Base-by-base conservation (phyloP, 2,113 vertebrate species). In the Toxotes chatareus region DNA sequence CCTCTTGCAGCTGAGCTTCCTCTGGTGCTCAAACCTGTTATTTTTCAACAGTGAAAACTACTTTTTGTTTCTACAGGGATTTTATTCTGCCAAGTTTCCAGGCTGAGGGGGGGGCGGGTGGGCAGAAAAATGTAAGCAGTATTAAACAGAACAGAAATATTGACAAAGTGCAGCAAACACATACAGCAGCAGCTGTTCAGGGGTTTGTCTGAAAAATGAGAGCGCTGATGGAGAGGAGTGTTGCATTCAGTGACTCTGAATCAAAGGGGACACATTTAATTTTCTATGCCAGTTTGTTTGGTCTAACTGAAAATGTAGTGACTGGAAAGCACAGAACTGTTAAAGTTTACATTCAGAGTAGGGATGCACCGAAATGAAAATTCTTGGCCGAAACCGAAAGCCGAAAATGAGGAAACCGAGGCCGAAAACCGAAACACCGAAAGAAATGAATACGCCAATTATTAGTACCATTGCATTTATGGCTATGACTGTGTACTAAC, bases 81-180 rank as follows among this genome's bases (percentile, higher is more conserved):
- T 62, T 40, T 31, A 16, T 38, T 40, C 56, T 67, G 65, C 21
- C 21, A 4, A 47, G 59, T 56, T 73, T 56, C 59, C 71, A 74
- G 11, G 71, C 67, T 16, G 17, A 31, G 38, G 40, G 6, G 17
- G 12, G 21, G 61, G 23, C n/a, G n/a, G 83, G 61, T 70, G 80
- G 78, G 53, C 59, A 79, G 61, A 67, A 78, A 64, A 75, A 84
- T 32, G 51, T 80, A 76, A 80, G 40, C 59, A 73, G 75, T 76
- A 44, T 89, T 59, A 60, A 76, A 83, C 36, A 63, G 56, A 79
- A 91, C 83, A 86, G 27, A 88, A 85, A 91, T 63, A 86, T 68
- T 3, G 53, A 78, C 83, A 80, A 17, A 66, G 56, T 47, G 59
- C 61, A 78, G 76, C 80, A 57, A 74, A 88, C n/a, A 21, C 63